Percentiles rank a stretch among this genome's conserved stretches.
These are phyloP conservation scores for Rhinopomastus cyanomelas DNA, from an alignment of 2,113 vertebrate genomes.

Conservation along the genomic window DNA sequence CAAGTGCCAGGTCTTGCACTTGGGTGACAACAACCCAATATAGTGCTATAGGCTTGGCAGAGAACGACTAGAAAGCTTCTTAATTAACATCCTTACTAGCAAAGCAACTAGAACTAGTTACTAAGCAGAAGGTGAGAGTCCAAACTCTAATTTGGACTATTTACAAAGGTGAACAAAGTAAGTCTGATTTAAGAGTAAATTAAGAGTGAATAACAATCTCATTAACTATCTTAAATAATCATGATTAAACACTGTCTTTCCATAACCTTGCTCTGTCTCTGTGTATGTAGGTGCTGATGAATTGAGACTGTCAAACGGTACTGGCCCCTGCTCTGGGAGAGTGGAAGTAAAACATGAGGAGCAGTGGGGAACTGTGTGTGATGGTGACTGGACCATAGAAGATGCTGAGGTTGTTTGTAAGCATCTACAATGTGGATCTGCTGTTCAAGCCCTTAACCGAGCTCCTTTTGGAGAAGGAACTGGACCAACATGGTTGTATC, in stretches of 20 bases:
- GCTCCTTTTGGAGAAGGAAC: conserved; percentile 68
- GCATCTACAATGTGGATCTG: conserved; percentile 67
- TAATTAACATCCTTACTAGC: too few species aligned
- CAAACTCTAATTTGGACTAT: not conserved
- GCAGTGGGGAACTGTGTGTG: conserved; percentile 76
- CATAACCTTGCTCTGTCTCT: not conserved
- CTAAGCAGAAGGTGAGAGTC: not conserved
- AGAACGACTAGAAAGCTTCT: too few species aligned
- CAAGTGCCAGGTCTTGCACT: too few species aligned
- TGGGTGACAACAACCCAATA: too few species aligned
- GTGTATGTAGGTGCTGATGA: conserved; percentile 49
- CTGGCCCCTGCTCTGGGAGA: conserved; percentile 59
- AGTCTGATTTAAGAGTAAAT: not conserved
- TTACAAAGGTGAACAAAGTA: not conserved
- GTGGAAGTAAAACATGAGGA: conserved; percentile 72
- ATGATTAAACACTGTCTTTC: not conserved
- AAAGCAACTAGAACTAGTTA: not conserved
- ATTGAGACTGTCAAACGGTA: conserved; percentile 56
- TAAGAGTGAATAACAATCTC: not conserved
- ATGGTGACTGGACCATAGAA: conserved; percentile 62
- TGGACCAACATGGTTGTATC: conserved; percentile 74
- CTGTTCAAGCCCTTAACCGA: conserved; percentile 48
- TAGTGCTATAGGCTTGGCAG: too few species aligned
- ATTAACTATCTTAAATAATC: not conserved
- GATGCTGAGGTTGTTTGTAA: conserved; percentile 72